Evolutionary conservation across 2,797 vertebrate genomes (phyloP).

Genomic region (Scolopax bukidnonensis): DNA sequence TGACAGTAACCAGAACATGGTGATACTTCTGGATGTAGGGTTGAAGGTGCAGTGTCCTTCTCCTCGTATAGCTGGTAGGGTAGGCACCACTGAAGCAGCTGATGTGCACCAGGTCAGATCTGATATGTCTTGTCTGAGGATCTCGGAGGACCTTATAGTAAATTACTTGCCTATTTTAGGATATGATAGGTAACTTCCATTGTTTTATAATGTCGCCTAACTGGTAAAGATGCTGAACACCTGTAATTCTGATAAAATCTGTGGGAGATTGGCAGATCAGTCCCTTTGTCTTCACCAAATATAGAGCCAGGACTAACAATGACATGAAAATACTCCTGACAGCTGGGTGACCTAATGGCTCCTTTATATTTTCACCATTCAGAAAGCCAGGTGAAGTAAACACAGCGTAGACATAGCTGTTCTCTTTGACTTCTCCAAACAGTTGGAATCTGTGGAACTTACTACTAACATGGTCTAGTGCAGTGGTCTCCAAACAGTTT

Average conservation of each 20-base stretch:
- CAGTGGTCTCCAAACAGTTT: not conserved
- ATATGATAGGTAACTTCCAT: not conserved
- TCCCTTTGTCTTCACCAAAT: not conserved
- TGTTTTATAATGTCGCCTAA: not conserved
- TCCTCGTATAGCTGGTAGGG: fast-evolving
- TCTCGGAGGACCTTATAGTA: not conserved
- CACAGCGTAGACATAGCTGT: not conserved
- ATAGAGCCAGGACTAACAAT: not conserved
- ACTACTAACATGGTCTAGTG: not conserved
- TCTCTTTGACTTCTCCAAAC: not conserved
- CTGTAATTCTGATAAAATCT: not conserved
- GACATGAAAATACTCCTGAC: not conserved
- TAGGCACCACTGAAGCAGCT: not conserved
- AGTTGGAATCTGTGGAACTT: not conserved
- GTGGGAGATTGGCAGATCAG: not conserved
- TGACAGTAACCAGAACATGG: not conserved
- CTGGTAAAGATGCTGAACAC: not conserved
- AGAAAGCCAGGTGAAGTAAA: not conserved
- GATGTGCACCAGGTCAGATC: not conserved
- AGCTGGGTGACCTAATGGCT: not conserved
- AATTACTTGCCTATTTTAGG: not conserved
- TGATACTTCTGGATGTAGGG: not conserved
- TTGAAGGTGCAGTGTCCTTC: not conserved
- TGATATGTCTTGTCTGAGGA: not conserved
- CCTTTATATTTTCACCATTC: not conserved